These are phyloP conservation scores for Neuroterus valhalla DNA, from an alignment of 1,140 invertebrate genomes.

Conservation along the genomic window DNA sequence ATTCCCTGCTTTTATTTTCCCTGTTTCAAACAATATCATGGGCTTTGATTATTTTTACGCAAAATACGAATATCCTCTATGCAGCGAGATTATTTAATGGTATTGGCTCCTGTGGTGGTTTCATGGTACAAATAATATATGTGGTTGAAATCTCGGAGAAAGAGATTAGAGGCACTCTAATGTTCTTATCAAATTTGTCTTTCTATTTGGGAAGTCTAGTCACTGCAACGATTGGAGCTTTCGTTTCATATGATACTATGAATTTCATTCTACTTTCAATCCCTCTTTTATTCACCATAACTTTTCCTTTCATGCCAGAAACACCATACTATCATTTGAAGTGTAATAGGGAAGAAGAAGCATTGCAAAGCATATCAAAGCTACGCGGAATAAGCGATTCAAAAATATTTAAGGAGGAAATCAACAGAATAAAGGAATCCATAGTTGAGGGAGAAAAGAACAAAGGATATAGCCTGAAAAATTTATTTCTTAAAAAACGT, in stretches of 20 bases:
- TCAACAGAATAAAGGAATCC: neutral
- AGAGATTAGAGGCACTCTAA: conserved; percentile 80
- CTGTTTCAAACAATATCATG: conserved; percentile 74
- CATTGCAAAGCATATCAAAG: conserved; percentile 68
- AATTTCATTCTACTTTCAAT: conserved; percentile 73
- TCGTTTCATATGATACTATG: conserved; percentile 73
- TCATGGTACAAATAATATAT: conserved; percentile 79
- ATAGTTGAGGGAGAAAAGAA: neutral
- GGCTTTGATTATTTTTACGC: conserved; percentile 69
- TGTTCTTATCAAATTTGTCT: conserved; percentile 81
- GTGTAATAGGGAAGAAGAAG: conserved; percentile 59
- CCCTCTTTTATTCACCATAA: conserved; percentile 78
- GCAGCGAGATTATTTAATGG: conserved; percentile 76
- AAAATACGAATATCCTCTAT: conserved; percentile 66
- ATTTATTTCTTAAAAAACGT: conserved; percentile 7
- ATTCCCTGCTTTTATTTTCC: conserved; percentile 66
- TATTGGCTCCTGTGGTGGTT: conserved; percentile 71
- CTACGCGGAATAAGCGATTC: conserved; percentile 63
- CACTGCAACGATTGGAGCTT: conserved; percentile 75
- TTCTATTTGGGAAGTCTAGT: conserved; percentile 80
- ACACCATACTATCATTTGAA: conserved; percentile 75
- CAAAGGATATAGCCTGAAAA: neutral
- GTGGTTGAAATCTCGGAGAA: conserved; percentile 83
- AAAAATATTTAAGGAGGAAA: neutral
- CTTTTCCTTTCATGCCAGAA: conserved; percentile 84